Percentiles rank a stretch among this genome's conserved stretches.
Conservation (phyloP, 2,113 vertebrate species). For the Corvus cornix region DNA sequence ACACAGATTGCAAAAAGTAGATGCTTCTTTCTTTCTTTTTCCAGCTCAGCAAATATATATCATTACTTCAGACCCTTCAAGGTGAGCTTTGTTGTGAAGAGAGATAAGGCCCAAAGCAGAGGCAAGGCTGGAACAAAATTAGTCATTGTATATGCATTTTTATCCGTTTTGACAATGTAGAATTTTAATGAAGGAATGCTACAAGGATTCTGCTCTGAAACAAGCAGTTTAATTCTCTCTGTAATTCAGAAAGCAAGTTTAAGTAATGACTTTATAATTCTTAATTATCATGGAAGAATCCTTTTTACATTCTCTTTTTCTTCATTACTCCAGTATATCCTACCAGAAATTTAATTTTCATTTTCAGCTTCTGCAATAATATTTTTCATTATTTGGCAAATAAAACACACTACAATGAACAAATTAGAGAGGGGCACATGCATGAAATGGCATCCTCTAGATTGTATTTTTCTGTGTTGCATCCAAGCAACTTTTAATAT, state of each 20-base stretch:
- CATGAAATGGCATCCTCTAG: neutral
- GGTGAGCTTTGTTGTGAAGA: constrained; percentile 16
- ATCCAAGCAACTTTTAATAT: neutral
- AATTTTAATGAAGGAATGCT: constrained; percentile 62
- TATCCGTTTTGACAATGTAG: neutral
- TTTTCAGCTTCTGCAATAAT: constrained; percentile 24
- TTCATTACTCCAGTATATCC: constrained; percentile 32
- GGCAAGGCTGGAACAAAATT: neutral
- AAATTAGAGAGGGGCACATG: neutral
- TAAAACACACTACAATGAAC: constrained; percentile 28
- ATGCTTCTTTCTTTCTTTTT: constrained; percentile 20
- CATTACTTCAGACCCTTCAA: constrained; percentile 4
- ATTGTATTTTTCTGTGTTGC: neutral
- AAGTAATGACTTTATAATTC: constrained; percentile 64
- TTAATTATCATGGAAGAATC: constrained; percentile 39
- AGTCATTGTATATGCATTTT: constrained; percentile 10
- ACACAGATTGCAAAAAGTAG: neutral
- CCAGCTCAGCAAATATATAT: constrained; percentile 15
- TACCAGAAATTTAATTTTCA: constrained; percentile 65
- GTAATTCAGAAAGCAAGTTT: constrained; percentile 46
- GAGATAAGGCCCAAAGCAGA: constrained; percentile 26
- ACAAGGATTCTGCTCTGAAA: constrained; percentile 31
- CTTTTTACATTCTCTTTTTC: neutral
- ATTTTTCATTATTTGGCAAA: constrained; percentile 61
- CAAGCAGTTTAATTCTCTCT: constrained; percentile 38